Base-by-base conservation (phyloP, 1,140 invertebrate genomes). In the Anastrepha ludens region DNA sequence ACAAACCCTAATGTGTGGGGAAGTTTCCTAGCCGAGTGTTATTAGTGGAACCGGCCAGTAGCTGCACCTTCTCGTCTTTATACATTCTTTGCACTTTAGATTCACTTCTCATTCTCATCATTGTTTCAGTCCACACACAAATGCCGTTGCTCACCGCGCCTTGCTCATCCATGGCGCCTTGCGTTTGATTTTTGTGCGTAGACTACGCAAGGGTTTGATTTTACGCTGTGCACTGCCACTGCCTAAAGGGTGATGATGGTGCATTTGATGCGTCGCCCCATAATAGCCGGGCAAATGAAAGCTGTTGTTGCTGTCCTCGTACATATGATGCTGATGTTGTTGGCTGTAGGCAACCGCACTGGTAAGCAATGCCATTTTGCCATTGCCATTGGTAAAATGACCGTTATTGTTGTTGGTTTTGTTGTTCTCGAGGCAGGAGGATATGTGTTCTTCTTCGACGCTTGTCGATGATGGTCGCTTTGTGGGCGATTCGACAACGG, bases 131-230 rank as follows among this genome's bases (percentile, higher is more conserved):
- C 50, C 55, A 87, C 87, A 29, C 9, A 47, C 86, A 81, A 50
- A 67, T 55, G 87, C 85, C n/a, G 81, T 81, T 65, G 15, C 55
- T 88, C 85, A 86, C 85, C 85, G 85, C 65, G 90, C 91, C 92
- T 91, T 93, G 89, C 92, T 92, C 89, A 92, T 90, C 91, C 90
- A 93, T 55, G 91, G 87, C 5, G 92, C 89, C 70, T 93, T 93
- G 7, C 91, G 89, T 88, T 93, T 93, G n/a, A 92, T 90, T 88
- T 93, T 93, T 70, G 91, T 91, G 17, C 92, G 92, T 41, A 92
- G 41, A 17, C 89, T 91, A 7, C 92, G 89, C 86, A 91, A 55
- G 0, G 90, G 89, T 88, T 93, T 93, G 85, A 85, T 64, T 87
- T 89, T 89, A 74, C 88, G 67, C 41, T 74, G 65, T 11, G 67